Base-by-base conservation (phyloP, 2,797 vertebrate genomes). In the Spea hammondii region DNA sequence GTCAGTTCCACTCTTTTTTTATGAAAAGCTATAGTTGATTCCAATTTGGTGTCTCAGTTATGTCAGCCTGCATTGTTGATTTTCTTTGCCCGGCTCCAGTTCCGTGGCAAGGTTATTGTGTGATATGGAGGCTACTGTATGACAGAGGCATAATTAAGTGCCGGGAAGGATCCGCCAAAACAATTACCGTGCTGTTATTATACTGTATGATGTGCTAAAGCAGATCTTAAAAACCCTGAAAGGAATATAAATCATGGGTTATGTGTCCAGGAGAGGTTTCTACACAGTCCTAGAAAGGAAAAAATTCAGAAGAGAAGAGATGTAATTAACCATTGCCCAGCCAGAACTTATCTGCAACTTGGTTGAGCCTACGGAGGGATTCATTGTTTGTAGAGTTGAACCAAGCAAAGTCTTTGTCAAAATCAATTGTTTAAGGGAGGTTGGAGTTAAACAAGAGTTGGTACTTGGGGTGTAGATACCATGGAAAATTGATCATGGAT, bases 141-240 rank as follows among this genome's bases (percentile, higher is more conserved):
- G 79, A 81, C 79, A 81, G 80, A 10, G 50, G 55, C 70, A 74
- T 73, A 82, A 82, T 82, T 73, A 82, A 82, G 75, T 78, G 80
- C 75, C 14, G 47, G 49, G 70, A 82, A 82, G 55, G 70, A 69
- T 74, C 80, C 80, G 70, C 80, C 80, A 82, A 78, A 77, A 82
- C 80, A 82, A 82, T 82, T 82, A 82, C 75, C 70, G 75, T 44
- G 50, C 75, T 74, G 80, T 82, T 82, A 82, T 82, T 77, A 72
- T 73, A 77, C 70, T 68, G 79, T 81, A 77, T 81, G 79, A 81
- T 81, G 74, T 81, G 74, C 75, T 82, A 77, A 72, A 71, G 74
- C 66, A 81, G 79, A 77, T 77, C 62, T 75, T 81, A 77, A 81
- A 76, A 81, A 68, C 54, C 74, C 70, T 72, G 74, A 77, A 77